phyloP scores from a whole-genome alignment of 2,797 vertebrate species.

The Acanthurus lineatus region DNA sequence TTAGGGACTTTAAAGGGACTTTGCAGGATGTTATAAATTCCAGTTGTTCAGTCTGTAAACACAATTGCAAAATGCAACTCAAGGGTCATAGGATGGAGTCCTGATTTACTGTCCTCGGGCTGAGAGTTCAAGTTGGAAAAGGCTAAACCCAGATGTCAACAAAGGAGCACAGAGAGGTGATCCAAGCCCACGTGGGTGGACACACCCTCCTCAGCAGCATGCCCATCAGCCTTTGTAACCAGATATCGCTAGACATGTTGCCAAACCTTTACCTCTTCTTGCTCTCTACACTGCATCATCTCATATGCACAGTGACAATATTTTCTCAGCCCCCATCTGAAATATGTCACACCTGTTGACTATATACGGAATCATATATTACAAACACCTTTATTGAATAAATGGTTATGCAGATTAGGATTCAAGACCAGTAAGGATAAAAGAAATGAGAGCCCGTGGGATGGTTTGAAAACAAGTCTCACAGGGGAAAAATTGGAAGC shows the following conservation, averaged over 20 bases:
- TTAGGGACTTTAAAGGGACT: too few species aligned
- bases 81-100: not conserved
- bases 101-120: constrained; percentile 34
- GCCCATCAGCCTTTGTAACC: constrained; percentile 56
- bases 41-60: not conserved
- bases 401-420: constrained; percentile 8
- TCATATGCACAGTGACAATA: constrained; percentile 23
- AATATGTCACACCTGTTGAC: constrained; percentile 51
- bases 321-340: constrained; percentile 56
- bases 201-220: constrained; percentile 50
- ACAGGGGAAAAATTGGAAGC: constrained; percentile 29
- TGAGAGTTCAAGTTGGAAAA: constrained; percentile 13
- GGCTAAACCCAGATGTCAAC: constrained; percentile 37
- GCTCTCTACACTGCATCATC: constrained; percentile 1
- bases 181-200: constrained; percentile 53
- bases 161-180: constrained; percentile 14
- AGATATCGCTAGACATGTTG: constrained; percentile 36
- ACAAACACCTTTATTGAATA: constrained; percentile 32
- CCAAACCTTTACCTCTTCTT: not conserved
- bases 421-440: constrained; percentile 11
- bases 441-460: not conserved
- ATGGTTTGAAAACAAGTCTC: constrained; percentile 24
- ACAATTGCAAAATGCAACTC: not conserved
- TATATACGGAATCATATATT: constrained; percentile 24
- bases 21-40: not conserved